Percentiles rank a stretch among this genome's conserved stretches.
phyloP scores from a whole-genome alignment of 2,888 invertebrate species.

The Polydrusus tereticollis region DNA sequence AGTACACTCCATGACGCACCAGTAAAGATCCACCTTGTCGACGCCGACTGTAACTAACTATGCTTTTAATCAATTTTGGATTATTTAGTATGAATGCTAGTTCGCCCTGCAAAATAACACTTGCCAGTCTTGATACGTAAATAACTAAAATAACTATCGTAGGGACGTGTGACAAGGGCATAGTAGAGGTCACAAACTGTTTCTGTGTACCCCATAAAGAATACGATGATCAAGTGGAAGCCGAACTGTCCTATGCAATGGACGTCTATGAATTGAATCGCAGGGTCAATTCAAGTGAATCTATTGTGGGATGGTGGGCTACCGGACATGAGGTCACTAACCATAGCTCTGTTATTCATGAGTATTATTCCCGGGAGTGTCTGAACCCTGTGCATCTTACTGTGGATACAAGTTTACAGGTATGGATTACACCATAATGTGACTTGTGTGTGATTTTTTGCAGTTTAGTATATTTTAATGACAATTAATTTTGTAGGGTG shows the following conservation, averaged over 20 bases:
- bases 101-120: no score
- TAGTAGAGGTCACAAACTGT: conserved; percentile 97
- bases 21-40: no score
- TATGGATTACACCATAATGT: no score
- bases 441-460: no score
- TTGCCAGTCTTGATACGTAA: no score
- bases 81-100: no score
- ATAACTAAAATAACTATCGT: no score
- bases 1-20: no score
- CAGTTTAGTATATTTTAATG: no score
- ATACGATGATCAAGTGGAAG: conserved; percentile 96
- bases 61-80: no score
- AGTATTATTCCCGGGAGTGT: conserved; percentile 96
- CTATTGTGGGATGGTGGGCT: conserved; percentile 99
- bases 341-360: conserved; percentile 97
- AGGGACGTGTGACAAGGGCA: conserved; percentile 91
- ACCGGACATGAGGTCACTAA: conserved; percentile 98
- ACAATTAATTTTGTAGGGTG: conserved; percentile 68
- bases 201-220: conserved; percentile 99
- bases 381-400: conserved; percentile 96
- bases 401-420: conserved; percentile 89
- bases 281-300: conserved; percentile 92
- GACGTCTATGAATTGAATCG: conserved; percentile 95
- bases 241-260: conserved; percentile 96
- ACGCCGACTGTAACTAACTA: no score